Conservation (phyloP, 2,113 vertebrate species). For the Corythoichthys intestinalis region DNA sequence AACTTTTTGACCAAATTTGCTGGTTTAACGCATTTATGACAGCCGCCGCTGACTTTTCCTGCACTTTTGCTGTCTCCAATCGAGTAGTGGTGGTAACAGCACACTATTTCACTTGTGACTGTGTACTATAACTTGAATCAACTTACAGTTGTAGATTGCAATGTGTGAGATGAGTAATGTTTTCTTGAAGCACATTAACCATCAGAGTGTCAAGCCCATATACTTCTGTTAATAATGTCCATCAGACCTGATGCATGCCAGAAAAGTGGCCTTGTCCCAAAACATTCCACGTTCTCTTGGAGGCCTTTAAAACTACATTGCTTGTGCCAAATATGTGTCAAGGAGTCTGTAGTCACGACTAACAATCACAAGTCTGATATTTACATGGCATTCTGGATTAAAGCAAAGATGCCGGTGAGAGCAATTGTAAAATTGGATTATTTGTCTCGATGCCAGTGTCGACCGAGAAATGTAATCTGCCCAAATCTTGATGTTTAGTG, state of each 20-base stretch:
- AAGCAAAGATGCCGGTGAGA: not conserved
- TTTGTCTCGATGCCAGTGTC: conserved; percentile 18
- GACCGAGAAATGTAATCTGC: conserved; percentile 14
- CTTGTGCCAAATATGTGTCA: conserved; percentile 22
- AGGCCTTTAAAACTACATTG: not conserved
- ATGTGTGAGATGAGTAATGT: not conserved
- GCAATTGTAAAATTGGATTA: conserved; percentile 9
- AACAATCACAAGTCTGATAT: not conserved
- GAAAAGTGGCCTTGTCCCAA: not conserved
- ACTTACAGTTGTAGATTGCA: not conserved
- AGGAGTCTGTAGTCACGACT: conserved; percentile 4
- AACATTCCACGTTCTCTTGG: not conserved
- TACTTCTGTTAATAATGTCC: no score
- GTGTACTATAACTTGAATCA: not conserved
- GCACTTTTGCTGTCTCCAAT: no score
- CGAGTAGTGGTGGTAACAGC: no score
- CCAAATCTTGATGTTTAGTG: conserved; percentile 31
- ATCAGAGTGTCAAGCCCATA: not conserved
- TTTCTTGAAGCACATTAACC: not conserved
- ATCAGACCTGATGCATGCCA: not conserved
- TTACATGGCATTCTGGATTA: not conserved
- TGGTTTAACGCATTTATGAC: not conserved
- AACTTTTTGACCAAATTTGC: not conserved
- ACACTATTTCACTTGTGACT: not conserved
- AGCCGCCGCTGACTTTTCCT: not conserved